These are phyloP conservation scores for Phaenicophaeus curvirostris DNA, from an alignment of 2,797 vertebrate species.

Conservation along the genomic window DNA sequence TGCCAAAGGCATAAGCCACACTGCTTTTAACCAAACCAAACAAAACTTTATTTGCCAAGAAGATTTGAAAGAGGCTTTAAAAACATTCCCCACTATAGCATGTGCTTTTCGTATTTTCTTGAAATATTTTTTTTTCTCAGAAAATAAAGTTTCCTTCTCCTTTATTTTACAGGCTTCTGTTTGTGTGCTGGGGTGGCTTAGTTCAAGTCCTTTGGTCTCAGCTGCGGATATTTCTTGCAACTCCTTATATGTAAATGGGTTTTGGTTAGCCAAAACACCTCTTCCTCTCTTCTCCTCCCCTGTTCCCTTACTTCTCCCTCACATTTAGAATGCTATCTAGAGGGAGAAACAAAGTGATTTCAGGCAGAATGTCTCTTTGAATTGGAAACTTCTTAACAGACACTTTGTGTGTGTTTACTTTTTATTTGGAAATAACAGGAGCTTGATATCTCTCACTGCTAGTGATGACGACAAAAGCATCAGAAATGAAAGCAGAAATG, in stretches of 20 bases:
- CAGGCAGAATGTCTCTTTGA: neutral
- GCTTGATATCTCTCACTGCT: neutral
- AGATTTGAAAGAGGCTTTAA: constrained; percentile 33
- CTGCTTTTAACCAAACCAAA: constrained; percentile 54
- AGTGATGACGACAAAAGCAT: neutral
- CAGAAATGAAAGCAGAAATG: constrained; percentile 33
- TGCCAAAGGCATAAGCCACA: constrained; percentile 50
- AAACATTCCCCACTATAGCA: neutral
- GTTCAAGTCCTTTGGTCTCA: neutral
- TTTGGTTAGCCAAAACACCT: neutral
- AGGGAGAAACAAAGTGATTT: neutral
- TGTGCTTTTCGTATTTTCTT: constrained; percentile 22
- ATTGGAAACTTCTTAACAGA: neutral
- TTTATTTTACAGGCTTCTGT: constrained; percentile 1
- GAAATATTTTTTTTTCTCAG: constrained; percentile 10
- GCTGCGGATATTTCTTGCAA: neutral
- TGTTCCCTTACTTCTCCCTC: neutral
- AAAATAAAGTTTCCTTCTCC: neutral
- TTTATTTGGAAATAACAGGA: neutral
- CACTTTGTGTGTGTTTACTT: neutral
- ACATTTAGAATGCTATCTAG: neutral
- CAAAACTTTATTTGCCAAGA: constrained; percentile 49
- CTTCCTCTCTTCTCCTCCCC: neutral
- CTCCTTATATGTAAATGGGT: neutral
- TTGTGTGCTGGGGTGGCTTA: neutral